phyloP scores from a whole-genome alignment of 2,113 vertebrate species.

The Synchiropus splendidus region DNA sequence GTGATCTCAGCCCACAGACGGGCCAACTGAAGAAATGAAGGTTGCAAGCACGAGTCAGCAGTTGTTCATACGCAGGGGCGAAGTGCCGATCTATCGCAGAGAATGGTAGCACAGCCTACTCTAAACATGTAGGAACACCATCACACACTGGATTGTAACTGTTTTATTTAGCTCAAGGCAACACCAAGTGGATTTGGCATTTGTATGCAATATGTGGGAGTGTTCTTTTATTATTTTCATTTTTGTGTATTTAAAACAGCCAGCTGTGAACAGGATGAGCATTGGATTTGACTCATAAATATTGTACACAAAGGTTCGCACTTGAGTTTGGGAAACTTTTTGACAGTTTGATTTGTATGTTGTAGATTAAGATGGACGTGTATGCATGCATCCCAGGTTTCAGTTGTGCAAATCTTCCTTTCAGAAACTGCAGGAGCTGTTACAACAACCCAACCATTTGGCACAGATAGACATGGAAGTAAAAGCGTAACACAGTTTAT shows the following conservation, averaged over 20 bases:
- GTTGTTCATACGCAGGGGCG: constrained; percentile 18
- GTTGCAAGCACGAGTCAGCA: constrained; percentile 25
- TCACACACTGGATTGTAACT: background rate
- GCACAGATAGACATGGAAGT: no score
- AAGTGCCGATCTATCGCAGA: constrained; percentile 20
- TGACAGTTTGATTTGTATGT: no score
- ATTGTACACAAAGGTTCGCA: background rate
- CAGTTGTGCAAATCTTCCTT: no score
- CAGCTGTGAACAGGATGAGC: constrained; percentile 17
- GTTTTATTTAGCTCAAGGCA: constrained; percentile 32
- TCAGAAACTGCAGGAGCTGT: no score
- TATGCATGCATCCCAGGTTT: no score
- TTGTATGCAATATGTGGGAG: constrained; percentile 35
- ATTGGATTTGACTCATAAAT: constrained; percentile 33
- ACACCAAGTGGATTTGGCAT: constrained; percentile 39
- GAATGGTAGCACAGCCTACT: constrained; percentile 36
- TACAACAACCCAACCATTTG: no score
- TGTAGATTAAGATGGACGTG: no score
- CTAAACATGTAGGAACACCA: constrained; percentile 37
- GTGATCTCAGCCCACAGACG: constrained; percentile 48
- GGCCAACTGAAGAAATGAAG: constrained; percentile 35
- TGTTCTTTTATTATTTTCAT: constrained; percentile 7
- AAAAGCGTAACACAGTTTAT: no score
- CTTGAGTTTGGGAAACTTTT: no score
- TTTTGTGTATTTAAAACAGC: background rate